A percentile compares a stretch with the other conserved stretches of the same genome.
Conservation (phyloP, 2,888 invertebrate genomes). For the Stenodera caucasica region DNA sequence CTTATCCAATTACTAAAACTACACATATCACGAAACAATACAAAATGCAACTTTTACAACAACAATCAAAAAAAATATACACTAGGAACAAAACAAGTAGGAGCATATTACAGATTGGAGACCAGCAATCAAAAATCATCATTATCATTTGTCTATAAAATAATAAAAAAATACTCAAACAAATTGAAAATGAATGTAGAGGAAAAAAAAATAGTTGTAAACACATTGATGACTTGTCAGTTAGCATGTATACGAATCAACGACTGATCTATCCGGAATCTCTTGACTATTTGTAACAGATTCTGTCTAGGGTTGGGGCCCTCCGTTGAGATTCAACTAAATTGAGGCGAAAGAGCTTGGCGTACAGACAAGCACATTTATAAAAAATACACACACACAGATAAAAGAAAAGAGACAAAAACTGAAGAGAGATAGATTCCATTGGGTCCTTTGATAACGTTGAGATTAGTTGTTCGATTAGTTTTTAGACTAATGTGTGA, state of each 20-base stretch:
- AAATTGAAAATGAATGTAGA: no score
- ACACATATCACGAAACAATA: not conserved
- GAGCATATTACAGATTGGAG: no score
- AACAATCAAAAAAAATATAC: not conserved
- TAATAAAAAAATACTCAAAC: no score
- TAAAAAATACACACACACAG: not conserved
- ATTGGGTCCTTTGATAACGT: not conserved
- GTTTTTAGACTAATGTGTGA: not conserved
- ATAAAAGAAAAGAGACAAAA: no score
- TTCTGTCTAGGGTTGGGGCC: conserved; percentile 22
- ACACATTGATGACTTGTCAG: conserved; percentile 34
- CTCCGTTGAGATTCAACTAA: not conserved
- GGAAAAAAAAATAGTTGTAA: conserved; percentile 25
- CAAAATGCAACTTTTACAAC: not conserved
- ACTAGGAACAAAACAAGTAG: no score
- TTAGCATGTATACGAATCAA: conserved; percentile 8
- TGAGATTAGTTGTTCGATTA: not conserved
- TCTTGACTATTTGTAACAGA: conserved; percentile 29
- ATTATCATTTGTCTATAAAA: no score
- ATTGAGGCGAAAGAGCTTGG: not conserved
- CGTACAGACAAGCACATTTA: not conserved
- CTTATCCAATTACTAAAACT: conserved; percentile 19
- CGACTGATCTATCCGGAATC: conserved; percentile 17
- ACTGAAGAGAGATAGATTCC: no score
- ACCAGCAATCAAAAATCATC: no score